Evolutionary conservation across 1,140 invertebrate genomes (phyloP).

Genomic region (Heterodera schachtii): DNA sequence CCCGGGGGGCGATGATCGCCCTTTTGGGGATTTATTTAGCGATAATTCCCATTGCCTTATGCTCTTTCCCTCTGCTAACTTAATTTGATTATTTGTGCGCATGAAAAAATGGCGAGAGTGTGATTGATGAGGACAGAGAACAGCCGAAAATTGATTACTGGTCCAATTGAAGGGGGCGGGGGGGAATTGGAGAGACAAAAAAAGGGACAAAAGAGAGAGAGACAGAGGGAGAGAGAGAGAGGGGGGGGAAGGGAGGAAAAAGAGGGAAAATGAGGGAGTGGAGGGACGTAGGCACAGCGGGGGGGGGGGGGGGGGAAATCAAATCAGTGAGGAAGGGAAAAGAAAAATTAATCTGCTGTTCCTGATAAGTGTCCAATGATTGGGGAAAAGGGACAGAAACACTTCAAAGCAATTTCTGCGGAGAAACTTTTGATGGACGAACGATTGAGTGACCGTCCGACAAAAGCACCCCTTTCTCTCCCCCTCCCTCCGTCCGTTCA

Average conservation of each 20-base stretch:
- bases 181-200: too few species aligned
- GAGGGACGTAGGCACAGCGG: too few species aligned
- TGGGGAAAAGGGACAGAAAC: background rate
- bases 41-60: background rate
- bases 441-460: background rate
- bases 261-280: background rate
- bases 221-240: background rate
- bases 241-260: background rate
- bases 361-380: background rate
- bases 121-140: background rate
- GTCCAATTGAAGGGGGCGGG: background rate
- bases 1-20: background rate
- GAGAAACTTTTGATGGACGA: background rate
- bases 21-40: background rate
- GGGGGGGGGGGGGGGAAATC: background rate
- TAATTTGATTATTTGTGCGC: background rate
- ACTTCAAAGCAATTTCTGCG: background rate
- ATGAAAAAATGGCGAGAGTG: background rate
- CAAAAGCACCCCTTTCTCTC: background rate
- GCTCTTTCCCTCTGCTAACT: background rate
- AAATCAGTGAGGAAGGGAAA: background rate
- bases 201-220: too few species aligned
- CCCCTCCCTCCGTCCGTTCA: background rate
- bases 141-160: background rate
- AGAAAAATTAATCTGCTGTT: background rate